phyloP scores from a whole-genome alignment of 2,888 invertebrate genomes.

The Elgonia sp. region DNA sequence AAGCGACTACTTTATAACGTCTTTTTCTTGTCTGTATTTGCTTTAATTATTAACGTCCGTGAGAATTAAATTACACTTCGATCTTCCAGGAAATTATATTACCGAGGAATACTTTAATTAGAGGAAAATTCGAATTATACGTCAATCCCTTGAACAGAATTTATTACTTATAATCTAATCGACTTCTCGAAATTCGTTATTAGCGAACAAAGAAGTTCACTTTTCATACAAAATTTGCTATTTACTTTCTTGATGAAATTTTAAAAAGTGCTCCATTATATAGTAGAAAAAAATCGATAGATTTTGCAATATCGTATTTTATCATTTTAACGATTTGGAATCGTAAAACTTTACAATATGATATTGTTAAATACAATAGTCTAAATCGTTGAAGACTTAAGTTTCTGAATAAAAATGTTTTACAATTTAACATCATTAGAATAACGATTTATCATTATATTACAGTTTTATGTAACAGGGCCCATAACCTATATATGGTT shows the following conservation, averaged over 20 bases:
- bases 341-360: too few relatives aligned
- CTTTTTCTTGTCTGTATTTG: conserved; percentile 48
- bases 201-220: conserved; percentile 34
- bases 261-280: neutral
- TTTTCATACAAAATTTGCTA: neutral
- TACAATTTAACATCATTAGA: too few relatives aligned
- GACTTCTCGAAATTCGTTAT: conserved; percentile 48
- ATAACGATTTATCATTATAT: too few relatives aligned
- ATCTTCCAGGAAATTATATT: conserved; percentile 43
- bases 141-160: conserved; percentile 31
- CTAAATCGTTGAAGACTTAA: too few relatives aligned
- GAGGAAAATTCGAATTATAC: conserved; percentile 43
- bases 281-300: neutral
- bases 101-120: conserved; percentile 51
- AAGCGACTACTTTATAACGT: conserved; percentile 43
- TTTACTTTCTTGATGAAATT: neutral
- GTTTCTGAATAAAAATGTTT: too few relatives aligned
- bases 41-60: conserved; percentile 50
- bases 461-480: too few relatives aligned
- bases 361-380: too few relatives aligned
- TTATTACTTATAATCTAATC: conserved; percentile 44
- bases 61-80: conserved; percentile 50
- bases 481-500: too few relatives aligned
- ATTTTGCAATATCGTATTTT: too few relatives aligned
- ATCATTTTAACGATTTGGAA: too few relatives aligned